Base-by-base conservation (phyloP, 2,888 invertebrate species). In the Smittia aterrima region DNA sequence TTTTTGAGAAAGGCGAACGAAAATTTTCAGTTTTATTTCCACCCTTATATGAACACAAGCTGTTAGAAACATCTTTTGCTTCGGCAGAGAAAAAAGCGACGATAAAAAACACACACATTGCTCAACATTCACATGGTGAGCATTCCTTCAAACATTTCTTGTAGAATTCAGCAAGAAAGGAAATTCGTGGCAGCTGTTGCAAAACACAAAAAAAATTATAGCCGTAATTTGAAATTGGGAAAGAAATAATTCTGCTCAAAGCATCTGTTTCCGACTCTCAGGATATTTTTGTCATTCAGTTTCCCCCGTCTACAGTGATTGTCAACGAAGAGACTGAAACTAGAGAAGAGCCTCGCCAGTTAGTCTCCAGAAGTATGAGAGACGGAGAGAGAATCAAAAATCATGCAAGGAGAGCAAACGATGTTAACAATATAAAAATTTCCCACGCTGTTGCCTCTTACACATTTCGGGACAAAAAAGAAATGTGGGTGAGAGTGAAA, bases 71-170 rank as follows among this genome's bases (percentile, higher is more conserved):
- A 67, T 67, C 67, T 67, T 66, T 41, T 32, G 22, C 25, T 32
- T 41, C 22, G 22, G 41, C 25, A 66, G 66, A 25, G 16, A 66
- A 38, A 66, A 66, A 24, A 67, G 47, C 41, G 24, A 67, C 70
- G 25, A 70, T 70, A 70, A 70, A 70, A 70, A 70, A 68, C 68
- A 70, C 41, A 54, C 70, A 70, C 40, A 67, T 70, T 41, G 70
- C 70, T 54, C 70, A 70, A 70, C 70, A 54, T 27, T 53, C 53
- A 54, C 53, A 54, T 70, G 70, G 70, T 22, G 68, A 66, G 41
- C 68, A 68, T 68, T 68, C 68, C 40, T 68, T 41, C 16, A 47
- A 66, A 66, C 7, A 66, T 38, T 66, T 66, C 66, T 66, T 66
- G 16, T 66, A 66, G 66, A 68, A n/a, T 68, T 68, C 47, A 70